phyloP scores from a whole-genome alignment of 2,797 vertebrate species.

The Zalophus californianus region DNA sequence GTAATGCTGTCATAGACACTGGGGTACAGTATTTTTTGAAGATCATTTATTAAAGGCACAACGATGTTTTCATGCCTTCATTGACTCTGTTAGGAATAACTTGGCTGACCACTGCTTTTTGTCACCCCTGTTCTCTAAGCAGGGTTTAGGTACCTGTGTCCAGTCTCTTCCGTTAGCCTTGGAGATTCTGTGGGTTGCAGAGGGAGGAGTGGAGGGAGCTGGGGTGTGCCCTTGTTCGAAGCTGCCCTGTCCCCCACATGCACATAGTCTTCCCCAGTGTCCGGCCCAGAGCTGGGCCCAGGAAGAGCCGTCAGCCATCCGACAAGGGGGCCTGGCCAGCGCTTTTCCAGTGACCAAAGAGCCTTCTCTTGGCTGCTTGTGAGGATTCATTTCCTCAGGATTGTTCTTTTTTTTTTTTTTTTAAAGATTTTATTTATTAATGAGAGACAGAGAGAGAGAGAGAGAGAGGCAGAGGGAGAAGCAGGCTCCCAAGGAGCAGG shows the following conservation, averaged over 20 bases:
- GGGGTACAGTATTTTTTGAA: neutral
- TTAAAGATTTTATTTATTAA: too few species aligned
- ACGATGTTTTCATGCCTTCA: neutral
- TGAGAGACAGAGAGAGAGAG: too few species aligned
- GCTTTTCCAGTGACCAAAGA: neutral
- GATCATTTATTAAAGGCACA: neutral
- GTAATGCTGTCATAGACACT: neutral
- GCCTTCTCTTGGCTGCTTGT: neutral
- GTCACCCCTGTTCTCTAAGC: neutral
- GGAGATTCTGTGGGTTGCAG: neutral
- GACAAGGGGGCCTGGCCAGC: neutral
- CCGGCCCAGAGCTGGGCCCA: neutral
- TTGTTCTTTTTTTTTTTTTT: neutral
- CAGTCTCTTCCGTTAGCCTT: neutral
- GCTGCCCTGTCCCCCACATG: neutral
- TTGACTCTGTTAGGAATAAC: neutral
- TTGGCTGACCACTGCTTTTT: neutral
- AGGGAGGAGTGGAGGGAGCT: neutral
- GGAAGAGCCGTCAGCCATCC: neutral
- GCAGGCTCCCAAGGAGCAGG: too few species aligned
- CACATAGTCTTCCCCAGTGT: rapidly evolving
- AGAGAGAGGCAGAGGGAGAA: too few species aligned
- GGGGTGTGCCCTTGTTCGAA: neutral
- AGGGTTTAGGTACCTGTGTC: neutral
- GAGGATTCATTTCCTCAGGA: neutral